Percentiles rank a stretch among this genome's conserved stretches.
phyloP scores from a whole-genome alignment of 1,140 invertebrate species.

The Ceratina calcarata region DNA sequence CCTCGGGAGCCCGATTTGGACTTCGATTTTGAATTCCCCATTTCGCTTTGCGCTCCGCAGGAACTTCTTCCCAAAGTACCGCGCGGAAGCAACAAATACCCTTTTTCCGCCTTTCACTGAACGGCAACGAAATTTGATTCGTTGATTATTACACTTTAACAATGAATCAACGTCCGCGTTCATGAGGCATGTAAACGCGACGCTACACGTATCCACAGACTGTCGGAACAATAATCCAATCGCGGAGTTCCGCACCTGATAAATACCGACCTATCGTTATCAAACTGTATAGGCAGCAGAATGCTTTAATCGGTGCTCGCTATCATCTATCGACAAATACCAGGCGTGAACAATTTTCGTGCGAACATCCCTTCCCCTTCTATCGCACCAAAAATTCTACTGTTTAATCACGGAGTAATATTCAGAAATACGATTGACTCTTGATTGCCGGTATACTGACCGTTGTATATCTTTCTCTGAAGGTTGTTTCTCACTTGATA shows the following conservation, averaged over 20 bases:
- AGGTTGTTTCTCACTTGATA: too few species aligned
- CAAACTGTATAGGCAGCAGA: constrained; percentile 39
- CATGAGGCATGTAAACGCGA: constrained; percentile 41
- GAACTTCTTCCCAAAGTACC: too few species aligned
- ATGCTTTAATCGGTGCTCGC: constrained; percentile 66
- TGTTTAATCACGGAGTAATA: too few species aligned
- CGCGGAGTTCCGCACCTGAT: constrained; percentile 53
- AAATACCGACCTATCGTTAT: constrained; percentile 74
- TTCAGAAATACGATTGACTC: too few species aligned
- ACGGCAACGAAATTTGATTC: not conserved
- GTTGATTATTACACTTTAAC: not conserved
- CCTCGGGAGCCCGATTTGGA: constrained; percentile 40
- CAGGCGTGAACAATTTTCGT: constrained; percentile 51
- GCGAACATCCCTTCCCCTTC: constrained; percentile 1
- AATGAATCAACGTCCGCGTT: constrained; percentile 20
- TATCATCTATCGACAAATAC: constrained; percentile 69
- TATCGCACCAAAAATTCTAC: not conserved
- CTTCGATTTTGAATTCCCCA: constrained; percentile 79
- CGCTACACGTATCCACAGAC: constrained; percentile 20
- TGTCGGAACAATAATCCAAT: constrained; percentile 38
- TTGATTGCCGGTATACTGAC: too few species aligned
- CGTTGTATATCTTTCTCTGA: too few species aligned
- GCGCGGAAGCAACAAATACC: not conserved
- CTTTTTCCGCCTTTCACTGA: not conserved
- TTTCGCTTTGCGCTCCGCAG: constrained; percentile 37